These are phyloP conservation scores for Aviceda subcristata DNA, from an alignment of 2,113 vertebrate species.

Conservation along the genomic window DNA sequence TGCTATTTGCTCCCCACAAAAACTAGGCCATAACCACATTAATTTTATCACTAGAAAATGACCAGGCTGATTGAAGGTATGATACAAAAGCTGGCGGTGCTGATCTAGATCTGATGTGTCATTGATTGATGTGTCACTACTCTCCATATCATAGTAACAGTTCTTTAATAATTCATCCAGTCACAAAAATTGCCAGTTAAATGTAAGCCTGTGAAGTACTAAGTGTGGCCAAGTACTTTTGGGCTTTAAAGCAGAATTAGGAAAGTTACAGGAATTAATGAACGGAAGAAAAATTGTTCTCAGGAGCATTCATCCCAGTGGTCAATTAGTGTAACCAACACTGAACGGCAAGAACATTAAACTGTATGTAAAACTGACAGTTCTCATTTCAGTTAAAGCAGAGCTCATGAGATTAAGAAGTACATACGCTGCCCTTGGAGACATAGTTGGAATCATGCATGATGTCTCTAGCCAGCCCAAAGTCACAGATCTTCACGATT, in stretches of 20 bases:
- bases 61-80: background rate
- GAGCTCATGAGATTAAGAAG: background rate
- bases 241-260: background rate
- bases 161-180: background rate
- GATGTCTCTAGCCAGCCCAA: slow-evolving; percentile 96
- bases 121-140: background rate
- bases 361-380: background rate
- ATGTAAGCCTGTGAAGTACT: background rate
- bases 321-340: background rate
- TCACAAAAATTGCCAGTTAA: background rate
- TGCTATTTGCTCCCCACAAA: background rate
- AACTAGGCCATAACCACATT: background rate
- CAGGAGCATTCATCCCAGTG: background rate
- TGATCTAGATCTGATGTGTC: background rate
- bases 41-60: background rate
- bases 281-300: background rate
- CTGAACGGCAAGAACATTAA: background rate
- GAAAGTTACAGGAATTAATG: background rate
- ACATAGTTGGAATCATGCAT: slow-evolving; percentile 99
- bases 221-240: background rate
- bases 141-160: background rate
- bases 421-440: slow-evolving; percentile 96
- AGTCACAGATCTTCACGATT: slow-evolving; percentile 99
- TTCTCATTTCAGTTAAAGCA: background rate
- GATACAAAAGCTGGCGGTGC: background rate